Conservation (phyloP, 2,797 vertebrate species). For the Telmatherina bonti region DNA sequence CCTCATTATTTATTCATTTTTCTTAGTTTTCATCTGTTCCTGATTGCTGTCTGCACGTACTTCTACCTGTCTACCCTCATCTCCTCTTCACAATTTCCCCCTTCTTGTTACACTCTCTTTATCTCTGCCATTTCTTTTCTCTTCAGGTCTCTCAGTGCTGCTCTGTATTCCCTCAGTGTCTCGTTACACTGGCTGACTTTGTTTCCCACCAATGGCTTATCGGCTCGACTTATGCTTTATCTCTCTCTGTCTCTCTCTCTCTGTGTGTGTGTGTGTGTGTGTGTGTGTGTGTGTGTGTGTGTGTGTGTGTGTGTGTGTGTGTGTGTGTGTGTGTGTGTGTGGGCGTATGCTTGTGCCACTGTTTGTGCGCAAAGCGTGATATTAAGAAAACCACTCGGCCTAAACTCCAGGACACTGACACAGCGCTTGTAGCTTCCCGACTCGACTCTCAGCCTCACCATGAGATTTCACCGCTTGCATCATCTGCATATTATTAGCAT, state of each 20-base stretch:
- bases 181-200: constrained; percentile 76
- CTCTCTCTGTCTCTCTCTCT: constrained; percentile 9
- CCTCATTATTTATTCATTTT: constrained; percentile 24
- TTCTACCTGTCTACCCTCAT: constrained; percentile 19
- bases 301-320: constrained; percentile 2
- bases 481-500: constrained; percentile 67
- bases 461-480: constrained; percentile 66
- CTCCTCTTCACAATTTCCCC: constrained; percentile 21
- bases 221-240: constrained; percentile 56
- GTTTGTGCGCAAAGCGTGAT: constrained; percentile 49
- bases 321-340: constrained; percentile 14
- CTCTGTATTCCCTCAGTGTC: constrained; percentile 68
- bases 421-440: constrained; percentile 49
- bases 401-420: constrained; percentile 50
- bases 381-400: constrained; percentile 59
- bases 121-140: constrained; percentile 60
- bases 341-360: constrained; percentile 13
- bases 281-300: too few relatives aligned
- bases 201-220: constrained; percentile 68
- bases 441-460: constrained; percentile 38
- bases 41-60: constrained; percentile 15
- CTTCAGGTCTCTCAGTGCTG: constrained; percentile 34
- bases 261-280: constrained; percentile 4
- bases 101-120: constrained; percentile 47
- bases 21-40: constrained; percentile 15